Evolutionary conservation across 2,888 invertebrate genomes (phyloP), one percentile per base, ranked within the genome.

Genomic region (Barypeithes pellucidus): DNA sequence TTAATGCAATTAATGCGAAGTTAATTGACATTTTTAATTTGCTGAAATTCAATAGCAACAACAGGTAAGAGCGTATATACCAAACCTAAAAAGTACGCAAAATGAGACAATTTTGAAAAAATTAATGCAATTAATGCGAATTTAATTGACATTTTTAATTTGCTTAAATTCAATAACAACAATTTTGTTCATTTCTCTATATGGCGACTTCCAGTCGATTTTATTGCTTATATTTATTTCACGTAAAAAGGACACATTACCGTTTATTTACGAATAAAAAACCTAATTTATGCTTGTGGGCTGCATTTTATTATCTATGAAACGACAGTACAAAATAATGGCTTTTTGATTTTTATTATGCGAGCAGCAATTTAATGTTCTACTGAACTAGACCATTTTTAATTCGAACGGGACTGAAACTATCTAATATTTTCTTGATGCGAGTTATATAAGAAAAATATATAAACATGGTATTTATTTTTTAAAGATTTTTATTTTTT

Each of bases 171-270:
- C 24, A 52, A 52, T 54, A 33, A 54, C 9, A 11, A 33, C 33
- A 57, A 3, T 11, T 57, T 18, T 36, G 54, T 11, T 57, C 33
- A 14, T 18, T 57, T 57, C 16, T 57, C 54, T 16, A 57, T 57
- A 33, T 57, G n/a, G 29, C 18, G 16, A 33, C 2, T 33, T 16
- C 11, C 2, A 14, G 18, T 9, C 16, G 29, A 3, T 57, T 33
- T 16, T 24, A 57, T 33, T 57, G 54, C 8, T 33, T 54, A 33
- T 33, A 33, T 8, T 16, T 14, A 7, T 54, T 29, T 29, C 16
- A 14, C 7, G 11, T 33, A 33, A 54, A 33, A 54, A 20, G 29
- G 16, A 11, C 24, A 5, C n/a, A 52, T 54, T 29, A 12, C 22
- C n/a, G 12, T 11, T 50, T 47, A 43, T 47, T 50, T 50, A 4